phyloP scores from a whole-genome alignment of 2,113 vertebrate species.

The Cepphus grylle region DNA sequence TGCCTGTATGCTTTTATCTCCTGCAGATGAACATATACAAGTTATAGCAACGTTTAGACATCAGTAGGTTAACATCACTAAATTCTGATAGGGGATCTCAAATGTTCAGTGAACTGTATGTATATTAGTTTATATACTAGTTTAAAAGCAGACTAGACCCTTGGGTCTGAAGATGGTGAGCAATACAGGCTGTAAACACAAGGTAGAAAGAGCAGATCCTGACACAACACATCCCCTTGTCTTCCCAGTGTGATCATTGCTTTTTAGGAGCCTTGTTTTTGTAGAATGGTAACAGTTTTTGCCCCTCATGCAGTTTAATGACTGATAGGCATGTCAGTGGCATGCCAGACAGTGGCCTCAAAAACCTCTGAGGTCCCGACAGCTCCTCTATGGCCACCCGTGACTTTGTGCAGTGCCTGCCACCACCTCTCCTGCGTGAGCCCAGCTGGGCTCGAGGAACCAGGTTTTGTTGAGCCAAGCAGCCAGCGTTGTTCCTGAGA shows the following conservation, averaged over 20 bases:
- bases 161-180: not conserved
- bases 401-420: not conserved
- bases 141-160: not conserved
- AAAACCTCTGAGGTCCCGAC: not conserved
- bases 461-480: not conserved
- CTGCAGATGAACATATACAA: not conserved
- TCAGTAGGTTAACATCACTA: not conserved
- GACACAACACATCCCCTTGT: not conserved
- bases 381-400: not conserved
- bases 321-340: not conserved
- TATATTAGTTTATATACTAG: not conserved
- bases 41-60: not conserved
- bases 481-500: not conserved
- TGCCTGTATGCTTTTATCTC: not conserved
- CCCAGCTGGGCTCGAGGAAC: not conserved
- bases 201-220: not conserved
- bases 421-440: accelerated
- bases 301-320: not conserved
- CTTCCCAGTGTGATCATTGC: not conserved
- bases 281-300: not conserved
- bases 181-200: not conserved
- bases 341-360: not conserved
- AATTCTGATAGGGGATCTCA: not conserved
- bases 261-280: not conserved
- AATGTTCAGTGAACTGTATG: not conserved